Evolutionary conservation across 2,888 invertebrate genomes (phyloP).

Genomic region (Lycaena phlaeas): DNA sequence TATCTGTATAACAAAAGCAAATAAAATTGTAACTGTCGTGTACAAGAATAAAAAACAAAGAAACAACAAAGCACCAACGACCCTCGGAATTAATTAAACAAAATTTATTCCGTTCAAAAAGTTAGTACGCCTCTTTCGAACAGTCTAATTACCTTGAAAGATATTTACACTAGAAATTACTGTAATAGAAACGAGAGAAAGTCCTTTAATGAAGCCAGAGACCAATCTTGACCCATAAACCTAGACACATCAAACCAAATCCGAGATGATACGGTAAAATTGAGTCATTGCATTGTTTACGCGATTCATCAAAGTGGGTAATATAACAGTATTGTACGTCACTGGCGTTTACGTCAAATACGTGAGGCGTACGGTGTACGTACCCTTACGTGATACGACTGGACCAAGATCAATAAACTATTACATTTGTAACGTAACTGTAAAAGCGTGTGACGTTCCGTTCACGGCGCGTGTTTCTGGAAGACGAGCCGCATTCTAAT

Average conservation of each 20-base stretch:
- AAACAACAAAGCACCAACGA: background rate
- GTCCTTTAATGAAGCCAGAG: conserved; percentile 16
- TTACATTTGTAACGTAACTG: too few species aligned
- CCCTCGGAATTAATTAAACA: background rate
- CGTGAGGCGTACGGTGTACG: conserved; percentile 36
- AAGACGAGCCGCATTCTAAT: too few species aligned
- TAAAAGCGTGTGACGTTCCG: too few species aligned
- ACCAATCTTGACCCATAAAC: conserved; percentile 22
- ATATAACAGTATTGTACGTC: conserved; percentile 60
- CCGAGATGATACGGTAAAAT: conserved; percentile 34
- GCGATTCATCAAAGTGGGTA: conserved; percentile 19
- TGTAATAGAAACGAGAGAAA: conserved; percentile 1
- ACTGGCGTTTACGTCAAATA: conserved; percentile 36
- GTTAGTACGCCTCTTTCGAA: background rate
- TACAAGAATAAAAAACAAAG: too few species aligned
- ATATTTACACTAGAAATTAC: background rate
- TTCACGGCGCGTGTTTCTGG: too few species aligned
- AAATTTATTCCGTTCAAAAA: background rate
- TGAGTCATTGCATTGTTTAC: conserved; percentile 59
- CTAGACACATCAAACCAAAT: conserved; percentile 40
- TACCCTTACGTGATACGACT: conserved; percentile 22
- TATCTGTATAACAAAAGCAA: too few species aligned
- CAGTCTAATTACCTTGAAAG: too few species aligned
- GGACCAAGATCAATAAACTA: conserved; percentile 8
- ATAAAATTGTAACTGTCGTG: too few species aligned